A percentile compares a stretch with the other conserved stretches of the same genome.
Evolutionary conservation across 2,888 invertebrate species (phyloP).

Genomic region (Tetropium fuscum): DNA sequence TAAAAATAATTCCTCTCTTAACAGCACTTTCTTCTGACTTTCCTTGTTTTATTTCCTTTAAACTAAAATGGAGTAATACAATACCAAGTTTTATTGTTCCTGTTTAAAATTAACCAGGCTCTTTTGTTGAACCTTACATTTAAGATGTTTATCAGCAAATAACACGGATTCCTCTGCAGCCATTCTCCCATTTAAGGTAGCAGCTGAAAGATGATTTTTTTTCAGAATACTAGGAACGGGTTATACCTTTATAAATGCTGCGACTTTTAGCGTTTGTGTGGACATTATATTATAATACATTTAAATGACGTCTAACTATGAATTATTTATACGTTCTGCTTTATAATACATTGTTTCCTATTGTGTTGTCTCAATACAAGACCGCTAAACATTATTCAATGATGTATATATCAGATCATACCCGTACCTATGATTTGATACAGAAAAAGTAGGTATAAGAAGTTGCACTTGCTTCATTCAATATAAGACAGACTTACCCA

Average conservation of each 20-base stretch:
- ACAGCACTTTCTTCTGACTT: neutral
- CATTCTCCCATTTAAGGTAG: constrained; percentile 58
- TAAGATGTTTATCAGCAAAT: constrained; percentile 61
- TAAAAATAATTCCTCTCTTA: constrained; percentile 8
- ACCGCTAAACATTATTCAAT: constrained; percentile 48
- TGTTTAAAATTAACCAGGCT: constrained; percentile 55
- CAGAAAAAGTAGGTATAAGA: constrained; percentile 4
- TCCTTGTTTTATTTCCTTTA: neutral
- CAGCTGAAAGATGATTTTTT: constrained; percentile 51
- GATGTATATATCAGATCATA: constrained; percentile 46
- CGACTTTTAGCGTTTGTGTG: constrained; percentile 36
- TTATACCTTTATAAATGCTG: constrained; percentile 38
- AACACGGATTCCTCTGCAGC: constrained; percentile 56
- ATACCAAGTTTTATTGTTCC: constrained; percentile 52
- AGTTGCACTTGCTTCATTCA: too few species aligned
- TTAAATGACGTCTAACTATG: constrained; percentile 54
- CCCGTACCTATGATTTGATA: constrained; percentile 25
- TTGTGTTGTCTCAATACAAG: constrained; percentile 52
- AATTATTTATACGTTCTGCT: constrained; percentile 53
- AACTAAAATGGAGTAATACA: constrained; percentile 18
- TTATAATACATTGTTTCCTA: constrained; percentile 42
- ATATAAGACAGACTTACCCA: too few species aligned
- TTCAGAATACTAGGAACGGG: constrained; percentile 36
- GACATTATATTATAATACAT: constrained; percentile 50
- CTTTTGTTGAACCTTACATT: constrained; percentile 57